Base-by-base conservation (phyloP, 2,888 invertebrate species). In the Noctua comes region DNA sequence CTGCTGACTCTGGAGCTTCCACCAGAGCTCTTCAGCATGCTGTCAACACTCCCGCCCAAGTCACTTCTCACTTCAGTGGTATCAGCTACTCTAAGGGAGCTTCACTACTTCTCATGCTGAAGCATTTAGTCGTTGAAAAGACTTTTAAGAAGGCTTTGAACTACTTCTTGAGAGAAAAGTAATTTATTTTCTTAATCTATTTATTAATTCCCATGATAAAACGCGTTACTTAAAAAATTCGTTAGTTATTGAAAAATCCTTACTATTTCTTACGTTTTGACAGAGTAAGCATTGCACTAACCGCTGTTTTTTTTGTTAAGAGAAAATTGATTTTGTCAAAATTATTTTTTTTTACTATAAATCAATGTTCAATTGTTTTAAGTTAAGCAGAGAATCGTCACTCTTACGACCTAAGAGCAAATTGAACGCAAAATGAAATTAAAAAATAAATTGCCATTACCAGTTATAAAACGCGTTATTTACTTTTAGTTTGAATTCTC, bases 31-130 rank as follows among this genome's bases (percentile, higher is more conserved):
- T 98, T 77, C 97, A 97, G 48, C 96, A 97, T 68, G 90, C 93
- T 0, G 98, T 98, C 0, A 97, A 97, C 79, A 97, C 97, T 0
- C 98, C 98, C 0, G 88, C 95, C 0, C 97, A 98, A 91, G 97
- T 98, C 1, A 95, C 96, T 1, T 97, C 95, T 0, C 97, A 98
- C 93, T 98, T 98, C 88, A 97, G 97, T 74, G 97, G 96, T 16
- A 98, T 98, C 88, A 97, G 98, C 7, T 98, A 98, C 89, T 97
- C 97, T 27, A 98, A 98, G 92, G 98, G 97, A 6, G 97, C 96
- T 7, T 91, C 97, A 0, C 93, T 98, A 3, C 95, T 98, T 31
- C 97, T 98, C 54, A 98, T 98, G 98, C 91, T 98, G 71, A 97
- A 97, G 83, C 97, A 98, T 89, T 94, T 97, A 27, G 92, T 98